phyloP scores from a whole-genome alignment of 2,888 invertebrate species.

The Agrilus biguttatus region DNA sequence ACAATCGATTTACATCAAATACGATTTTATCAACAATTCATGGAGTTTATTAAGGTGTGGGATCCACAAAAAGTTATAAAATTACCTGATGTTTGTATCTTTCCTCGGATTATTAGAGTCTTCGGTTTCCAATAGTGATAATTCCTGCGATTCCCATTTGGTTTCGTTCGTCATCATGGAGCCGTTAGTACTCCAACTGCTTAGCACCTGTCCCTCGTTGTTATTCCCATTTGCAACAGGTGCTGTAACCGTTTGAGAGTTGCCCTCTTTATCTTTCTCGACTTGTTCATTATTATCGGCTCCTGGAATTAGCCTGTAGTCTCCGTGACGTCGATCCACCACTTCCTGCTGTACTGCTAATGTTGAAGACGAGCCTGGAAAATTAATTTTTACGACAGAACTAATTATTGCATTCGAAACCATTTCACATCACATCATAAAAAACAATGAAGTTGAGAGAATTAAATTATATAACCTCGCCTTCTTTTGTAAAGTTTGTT shows the following conservation, averaged over 20 bases:
- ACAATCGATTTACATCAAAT: too few relatives aligned
- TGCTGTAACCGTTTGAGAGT: constrained; percentile 28
- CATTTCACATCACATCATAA: too few relatives aligned
- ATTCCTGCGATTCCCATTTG: constrained; percentile 20
- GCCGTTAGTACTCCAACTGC: constrained; percentile 21
- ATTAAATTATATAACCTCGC: too few relatives aligned
- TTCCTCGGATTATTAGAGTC: constrained; percentile 49
- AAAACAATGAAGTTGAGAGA: too few relatives aligned
- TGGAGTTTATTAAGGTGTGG: too few relatives aligned
- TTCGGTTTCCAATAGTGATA: constrained; percentile 21
- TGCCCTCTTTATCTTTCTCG: constrained; percentile 45
- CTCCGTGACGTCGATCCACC: constrained; percentile 44
- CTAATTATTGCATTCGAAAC: too few relatives aligned
- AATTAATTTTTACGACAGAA: constrained; percentile 13
- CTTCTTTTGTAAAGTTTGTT: too few relatives aligned
- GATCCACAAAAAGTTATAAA: background rate
- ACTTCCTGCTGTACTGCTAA: constrained; percentile 23
- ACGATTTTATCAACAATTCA: too few relatives aligned
- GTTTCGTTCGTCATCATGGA: constrained; percentile 9
- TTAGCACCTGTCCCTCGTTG: constrained; percentile 4
- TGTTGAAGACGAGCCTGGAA: constrained; percentile 1
- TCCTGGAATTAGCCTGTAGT: constrained; percentile 54
- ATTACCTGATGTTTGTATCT: constrained; percentile 43
- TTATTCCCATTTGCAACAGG: constrained; percentile 26
- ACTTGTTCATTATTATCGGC: constrained; percentile 43